A percentile compares a stretch with the other conserved stretches of the same genome.
These are phyloP conservation scores for Acromyrmex echinatior DNA, from an alignment of 1,140 invertebrate species.

Conservation along the genomic window DNA sequence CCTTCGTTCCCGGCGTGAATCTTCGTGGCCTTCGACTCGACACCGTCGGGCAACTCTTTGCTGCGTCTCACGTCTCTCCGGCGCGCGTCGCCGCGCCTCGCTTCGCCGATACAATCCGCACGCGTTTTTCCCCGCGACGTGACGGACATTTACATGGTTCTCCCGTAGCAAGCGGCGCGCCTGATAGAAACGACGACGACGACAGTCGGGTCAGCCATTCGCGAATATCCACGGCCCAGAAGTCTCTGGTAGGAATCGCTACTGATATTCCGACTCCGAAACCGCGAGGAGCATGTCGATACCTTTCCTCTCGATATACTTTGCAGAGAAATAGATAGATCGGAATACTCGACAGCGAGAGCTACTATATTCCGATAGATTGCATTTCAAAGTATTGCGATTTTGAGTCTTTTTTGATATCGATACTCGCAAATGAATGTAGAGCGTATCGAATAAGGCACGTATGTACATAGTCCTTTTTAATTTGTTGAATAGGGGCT, in stretches of 20 bases:
- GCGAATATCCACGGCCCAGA: conserved; percentile 57
- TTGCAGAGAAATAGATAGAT: background rate
- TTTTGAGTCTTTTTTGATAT: background rate
- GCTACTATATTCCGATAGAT: background rate
- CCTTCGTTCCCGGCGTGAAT: background rate
- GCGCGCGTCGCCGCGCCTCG: conserved; percentile 42
- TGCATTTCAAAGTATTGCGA: background rate
- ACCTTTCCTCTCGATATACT: background rate
- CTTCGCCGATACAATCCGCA: background rate
- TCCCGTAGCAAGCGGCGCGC: conserved; percentile 21
- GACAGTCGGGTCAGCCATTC: conserved; percentile 70
- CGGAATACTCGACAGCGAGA: background rate
- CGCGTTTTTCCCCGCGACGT: background rate
- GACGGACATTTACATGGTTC: conserved; percentile 65
- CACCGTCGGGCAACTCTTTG: background rate
- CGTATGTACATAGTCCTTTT: background rate
- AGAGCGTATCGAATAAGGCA: conserved; percentile 3
- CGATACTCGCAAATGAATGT: background rate
- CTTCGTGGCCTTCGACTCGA: conserved; percentile 7
- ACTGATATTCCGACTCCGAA: background rate
- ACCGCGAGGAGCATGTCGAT: background rate
- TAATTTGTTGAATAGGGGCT: no score
- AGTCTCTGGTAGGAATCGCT: conserved; percentile 39
- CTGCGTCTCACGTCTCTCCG: conserved; percentile 26
- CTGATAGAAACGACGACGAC: conserved; percentile 61